Percentiles rank a stretch among this genome's conserved stretches.
Evolutionary conservation across 1,140 invertebrate species (phyloP).

Genomic region (Acromyrmex charruanus): DNA sequence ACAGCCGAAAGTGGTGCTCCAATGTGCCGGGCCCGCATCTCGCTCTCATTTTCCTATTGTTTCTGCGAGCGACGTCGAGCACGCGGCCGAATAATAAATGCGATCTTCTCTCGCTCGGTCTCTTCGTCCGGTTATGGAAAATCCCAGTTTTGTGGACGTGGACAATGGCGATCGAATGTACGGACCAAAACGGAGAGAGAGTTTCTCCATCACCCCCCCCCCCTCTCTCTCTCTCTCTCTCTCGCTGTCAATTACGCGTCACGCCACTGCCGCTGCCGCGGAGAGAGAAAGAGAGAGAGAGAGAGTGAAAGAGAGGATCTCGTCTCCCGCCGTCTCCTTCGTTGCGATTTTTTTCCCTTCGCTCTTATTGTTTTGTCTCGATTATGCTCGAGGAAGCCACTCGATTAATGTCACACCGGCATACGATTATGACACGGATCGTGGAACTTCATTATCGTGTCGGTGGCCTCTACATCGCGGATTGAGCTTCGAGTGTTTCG

Average conservation of each 20-base stretch:
- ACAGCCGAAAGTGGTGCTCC: slow-evolving; percentile 74
- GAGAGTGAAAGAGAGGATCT: slow-evolving; percentile 12
- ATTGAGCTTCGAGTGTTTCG: slow-evolving; percentile 49
- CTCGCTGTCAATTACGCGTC: slow-evolving; percentile 58
- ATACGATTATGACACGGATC: slow-evolving; percentile 49
- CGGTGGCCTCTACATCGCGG: slow-evolving; percentile 38
- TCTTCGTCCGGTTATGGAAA: slow-evolving; percentile 14
- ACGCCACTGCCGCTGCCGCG: slow-evolving; percentile 8
- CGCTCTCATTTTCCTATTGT: slow-evolving; percentile 76
- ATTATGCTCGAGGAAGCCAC: slow-evolving; percentile 53
- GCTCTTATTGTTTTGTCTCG: slow-evolving; percentile 52
- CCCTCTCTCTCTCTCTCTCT: not conserved
- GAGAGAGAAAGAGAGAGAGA: not conserved
- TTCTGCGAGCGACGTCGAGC: slow-evolving; percentile 76
- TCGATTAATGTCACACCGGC: slow-evolving; percentile 52
- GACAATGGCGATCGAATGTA: slow-evolving; percentile 59
- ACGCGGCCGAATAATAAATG: slow-evolving; percentile 76
- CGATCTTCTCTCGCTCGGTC: slow-evolving; percentile 57
- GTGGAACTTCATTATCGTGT: slow-evolving; percentile 50
- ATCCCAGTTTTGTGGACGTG: slow-evolving; percentile 28
- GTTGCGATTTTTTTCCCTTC: slow-evolving; percentile 13
- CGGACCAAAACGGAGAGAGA: slow-evolving; percentile 24
- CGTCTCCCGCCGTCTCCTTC: slow-evolving; percentile 11
- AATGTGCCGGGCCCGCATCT: slow-evolving; percentile 42
- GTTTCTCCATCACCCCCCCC: slow-evolving; percentile 22